These are phyloP conservation scores for Platycercus adscitus DNA, from an alignment of 2,113 vertebrate species.

Conservation along the genomic window DNA sequence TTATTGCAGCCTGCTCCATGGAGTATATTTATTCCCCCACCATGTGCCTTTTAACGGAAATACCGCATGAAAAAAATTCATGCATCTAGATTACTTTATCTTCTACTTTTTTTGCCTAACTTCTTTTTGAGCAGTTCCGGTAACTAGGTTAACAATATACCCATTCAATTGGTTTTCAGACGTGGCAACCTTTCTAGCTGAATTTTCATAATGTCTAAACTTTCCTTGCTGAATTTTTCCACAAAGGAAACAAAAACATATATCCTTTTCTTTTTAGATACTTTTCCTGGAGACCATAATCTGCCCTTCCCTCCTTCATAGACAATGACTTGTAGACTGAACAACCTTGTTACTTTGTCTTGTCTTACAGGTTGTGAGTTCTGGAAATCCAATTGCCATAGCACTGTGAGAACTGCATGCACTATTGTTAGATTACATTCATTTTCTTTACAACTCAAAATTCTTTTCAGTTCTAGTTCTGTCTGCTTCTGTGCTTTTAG, in stretches of 20 bases:
- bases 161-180: not conserved
- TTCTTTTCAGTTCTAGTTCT: not conserved
- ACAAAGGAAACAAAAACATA: not conserved
- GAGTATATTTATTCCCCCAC: not conserved
- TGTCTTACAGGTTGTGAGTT: not conserved
- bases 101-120: not conserved
- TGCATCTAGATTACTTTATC: not conserved
- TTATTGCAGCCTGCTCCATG: not conserved
- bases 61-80: not conserved
- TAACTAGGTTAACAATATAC: not conserved
- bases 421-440: accelerated
- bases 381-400: not conserved
- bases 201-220: not conserved
- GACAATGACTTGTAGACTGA: not conserved
- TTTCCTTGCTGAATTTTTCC: not conserved
- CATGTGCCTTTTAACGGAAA: not conserved
- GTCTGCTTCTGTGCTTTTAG: not conserved
- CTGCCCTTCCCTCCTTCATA: not conserved
- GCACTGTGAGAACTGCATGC: not conserved
- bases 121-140: not conserved
- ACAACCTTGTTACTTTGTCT: not conserved
- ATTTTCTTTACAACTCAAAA: not conserved
- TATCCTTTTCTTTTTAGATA: not conserved
- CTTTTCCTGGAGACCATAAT: not conserved
- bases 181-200: not conserved